phyloP scores from a whole-genome alignment of 2,113 vertebrate genomes.

The Tretioscincus oriximinensis region DNA sequence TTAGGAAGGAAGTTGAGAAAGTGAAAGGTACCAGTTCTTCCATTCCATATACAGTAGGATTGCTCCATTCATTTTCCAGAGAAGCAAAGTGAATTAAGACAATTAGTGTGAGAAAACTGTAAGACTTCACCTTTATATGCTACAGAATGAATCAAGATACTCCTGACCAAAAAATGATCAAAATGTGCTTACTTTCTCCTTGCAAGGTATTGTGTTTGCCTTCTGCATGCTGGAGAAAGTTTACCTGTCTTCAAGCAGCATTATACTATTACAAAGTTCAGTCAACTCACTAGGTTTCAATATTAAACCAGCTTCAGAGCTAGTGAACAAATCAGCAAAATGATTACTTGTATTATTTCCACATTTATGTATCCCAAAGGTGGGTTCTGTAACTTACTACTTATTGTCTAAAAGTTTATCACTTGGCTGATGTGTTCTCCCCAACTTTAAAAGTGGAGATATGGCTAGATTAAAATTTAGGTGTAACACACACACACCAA shows the following conservation, averaged over 20 bases:
- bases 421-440: too few species aligned
- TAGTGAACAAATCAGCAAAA: too few species aligned
- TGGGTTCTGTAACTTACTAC: too few species aligned
- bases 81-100: neutral
- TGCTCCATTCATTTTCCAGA: neutral
- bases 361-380: too few species aligned
- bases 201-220: neutral
- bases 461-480: too few species aligned
- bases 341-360: too few species aligned
- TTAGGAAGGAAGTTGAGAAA: neutral
- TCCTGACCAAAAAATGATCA: too few species aligned
- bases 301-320: too few species aligned
- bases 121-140: neutral
- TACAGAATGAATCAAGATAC: neutral
- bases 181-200: neutral
- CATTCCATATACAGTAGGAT: neutral
- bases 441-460: too few species aligned
- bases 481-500: too few species aligned
- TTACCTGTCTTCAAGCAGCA: neutral
- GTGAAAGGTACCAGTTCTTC: neutral
- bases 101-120: neutral
- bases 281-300: too few species aligned
- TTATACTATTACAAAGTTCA: neutral
- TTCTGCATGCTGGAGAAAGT: neutral
- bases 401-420: too few species aligned